Base-by-base conservation (phyloP, 2,113 vertebrate genomes). In the Anguilla japonica region DNA sequence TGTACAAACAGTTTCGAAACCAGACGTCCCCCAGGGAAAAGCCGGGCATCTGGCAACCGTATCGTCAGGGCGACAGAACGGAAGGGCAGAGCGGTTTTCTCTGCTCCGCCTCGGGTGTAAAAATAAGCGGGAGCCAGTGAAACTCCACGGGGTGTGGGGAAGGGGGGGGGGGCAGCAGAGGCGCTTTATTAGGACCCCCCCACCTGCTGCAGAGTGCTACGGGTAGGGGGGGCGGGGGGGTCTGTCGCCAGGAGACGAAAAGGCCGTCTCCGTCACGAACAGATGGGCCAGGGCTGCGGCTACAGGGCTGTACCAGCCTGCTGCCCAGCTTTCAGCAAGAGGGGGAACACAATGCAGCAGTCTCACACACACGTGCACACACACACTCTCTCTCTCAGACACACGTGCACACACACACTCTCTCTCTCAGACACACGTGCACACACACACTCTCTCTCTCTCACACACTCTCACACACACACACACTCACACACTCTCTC, bases 241-340 rank as follows among this genome's bases (percentile, higher is more conserved):
- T 40, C 14, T 87, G 79, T 83, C 86, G 85, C 87, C 22, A 63
- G 53, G 89, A 89, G 90, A 82, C 86, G 88, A 90, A 89, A 85
- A 83, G 67, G n/a, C n/a, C n/a, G n/a, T n/a, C n/a, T n/a, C n/a
- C n/a, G 88, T 83, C 89, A 53, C 87, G 84, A 3, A 75, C 71
- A 75, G 16, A 75, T 5, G 6, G 71, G 11, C 26, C 26, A 22
- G 57, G 57, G 3, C 57, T 60, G 53, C 53, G 8, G 57, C 57
- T 14, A 15, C 57, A 67, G 50, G 7, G 11, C 13, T 67, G 4
- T 53, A 53, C 50, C 75, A 84, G 87, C 83, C 79, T 87, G 90
- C 90, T 63, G 56, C 56, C 13, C 3, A 3, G 4, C 1, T 71
- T 26, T 29, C 67, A 63, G 60, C 60, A 2, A 3, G 22, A 3